phyloP scores from a whole-genome alignment of 2,113 vertebrate species.

The Chaetura pelagica region DNA sequence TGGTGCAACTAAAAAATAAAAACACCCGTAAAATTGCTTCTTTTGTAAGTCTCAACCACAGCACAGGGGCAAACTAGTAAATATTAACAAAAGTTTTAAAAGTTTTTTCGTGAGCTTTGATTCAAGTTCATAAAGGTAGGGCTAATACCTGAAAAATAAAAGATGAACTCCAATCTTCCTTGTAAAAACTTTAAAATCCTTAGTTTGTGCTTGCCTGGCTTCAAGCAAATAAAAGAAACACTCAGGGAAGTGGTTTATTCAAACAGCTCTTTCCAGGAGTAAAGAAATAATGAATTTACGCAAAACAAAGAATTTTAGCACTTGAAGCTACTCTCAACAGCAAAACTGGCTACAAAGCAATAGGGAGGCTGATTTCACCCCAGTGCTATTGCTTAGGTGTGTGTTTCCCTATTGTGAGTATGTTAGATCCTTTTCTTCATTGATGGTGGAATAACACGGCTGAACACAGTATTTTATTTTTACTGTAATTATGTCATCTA shows the following conservation, averaged over 20 bases:
- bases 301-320: background rate
- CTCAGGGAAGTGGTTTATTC: background rate
- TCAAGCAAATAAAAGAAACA: background rate
- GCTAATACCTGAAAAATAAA: background rate
- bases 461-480: conserved; percentile 24
- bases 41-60: background rate
- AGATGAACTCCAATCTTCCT: background rate
- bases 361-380: background rate
- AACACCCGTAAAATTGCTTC: background rate
- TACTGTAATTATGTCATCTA: conserved; percentile 53
- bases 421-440: background rate
- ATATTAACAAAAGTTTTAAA: background rate
- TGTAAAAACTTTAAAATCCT: background rate
- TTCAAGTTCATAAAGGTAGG: background rate
- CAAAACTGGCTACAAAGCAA: background rate
- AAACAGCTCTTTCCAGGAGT: background rate
- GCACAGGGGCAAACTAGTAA: background rate
- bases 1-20: background rate
- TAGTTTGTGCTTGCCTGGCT: background rate
- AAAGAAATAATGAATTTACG: background rate
- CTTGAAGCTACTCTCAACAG: background rate
- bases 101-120: background rate
- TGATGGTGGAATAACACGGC: background rate
- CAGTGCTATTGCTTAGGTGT: background rate
- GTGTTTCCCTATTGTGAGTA: background rate